Evolutionary conservation across 1,140 invertebrate genomes (phyloP).

Genomic region (Chironomus striatipennis): DNA sequence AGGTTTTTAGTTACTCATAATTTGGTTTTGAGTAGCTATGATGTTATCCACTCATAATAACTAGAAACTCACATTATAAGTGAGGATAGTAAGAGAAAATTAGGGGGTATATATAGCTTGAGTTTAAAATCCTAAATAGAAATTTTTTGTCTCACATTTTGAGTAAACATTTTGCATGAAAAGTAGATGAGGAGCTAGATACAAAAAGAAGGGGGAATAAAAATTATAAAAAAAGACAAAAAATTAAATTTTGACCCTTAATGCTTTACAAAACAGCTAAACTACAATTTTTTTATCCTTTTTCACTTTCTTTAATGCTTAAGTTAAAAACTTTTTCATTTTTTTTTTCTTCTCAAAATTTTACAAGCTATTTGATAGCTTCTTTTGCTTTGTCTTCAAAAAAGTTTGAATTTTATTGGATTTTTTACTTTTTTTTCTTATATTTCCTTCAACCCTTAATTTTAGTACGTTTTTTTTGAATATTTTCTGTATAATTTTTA

Average conservation of each 20-base stretch:
- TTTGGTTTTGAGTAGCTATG: too few relatives aligned
- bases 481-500: neutral
- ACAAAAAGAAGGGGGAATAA: neutral
- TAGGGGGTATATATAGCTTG: too few relatives aligned
- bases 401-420: constrained; percentile 18
- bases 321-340: neutral
- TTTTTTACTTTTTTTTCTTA: neutral
- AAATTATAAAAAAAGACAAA: neutral
- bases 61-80: too few relatives aligned
- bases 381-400: constrained; percentile 24
- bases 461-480: neutral
- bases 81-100: too few relatives aligned
- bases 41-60: too few relatives aligned
- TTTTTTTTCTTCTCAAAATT: constrained; percentile 6
- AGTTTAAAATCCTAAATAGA: too few relatives aligned
- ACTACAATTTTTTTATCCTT: neutral
- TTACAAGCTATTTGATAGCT: constrained; percentile 22
- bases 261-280: neutral
- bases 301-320: neutral
- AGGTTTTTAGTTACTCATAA: too few relatives aligned
- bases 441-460: constrained; percentile 19
- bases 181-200: too few relatives aligned
- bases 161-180: too few relatives aligned
- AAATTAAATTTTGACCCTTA: constrained; percentile 16
- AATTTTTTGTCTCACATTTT: too few relatives aligned